Evolutionary conservation across 2,113 vertebrate species (phyloP).

Genomic region (Eolophus roseicapilla): DNA sequence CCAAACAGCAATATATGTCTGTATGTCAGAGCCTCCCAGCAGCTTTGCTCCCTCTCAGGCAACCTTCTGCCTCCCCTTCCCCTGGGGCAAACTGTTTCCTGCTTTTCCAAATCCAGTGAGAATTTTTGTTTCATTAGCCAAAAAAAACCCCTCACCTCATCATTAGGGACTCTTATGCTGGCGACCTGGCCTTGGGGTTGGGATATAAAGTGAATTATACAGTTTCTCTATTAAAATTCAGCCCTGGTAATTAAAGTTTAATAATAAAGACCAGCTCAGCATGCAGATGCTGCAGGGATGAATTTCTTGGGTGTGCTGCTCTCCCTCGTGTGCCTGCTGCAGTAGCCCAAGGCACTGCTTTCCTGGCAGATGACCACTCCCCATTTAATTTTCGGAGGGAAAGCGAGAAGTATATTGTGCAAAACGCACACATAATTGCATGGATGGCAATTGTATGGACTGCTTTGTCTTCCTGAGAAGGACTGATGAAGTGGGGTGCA

Average conservation of each 20-base stretch:
- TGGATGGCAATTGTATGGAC: neutral
- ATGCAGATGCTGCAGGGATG: neutral
- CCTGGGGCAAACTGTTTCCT: neutral
- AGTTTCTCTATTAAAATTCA: slow-evolving; percentile 24
- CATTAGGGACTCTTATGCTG: neutral
- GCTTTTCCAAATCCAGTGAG: neutral
- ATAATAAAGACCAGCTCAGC: neutral
- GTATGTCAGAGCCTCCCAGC: neutral
- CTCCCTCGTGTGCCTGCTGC: neutral
- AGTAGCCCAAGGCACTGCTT: fast-evolving
- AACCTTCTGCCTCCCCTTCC: neutral
- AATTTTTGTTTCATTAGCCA: neutral
- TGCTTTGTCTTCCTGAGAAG: neutral
- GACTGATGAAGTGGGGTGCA: neutral
- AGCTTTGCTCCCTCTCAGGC: neutral
- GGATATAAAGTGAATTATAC: neutral
- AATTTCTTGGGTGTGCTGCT: neutral
- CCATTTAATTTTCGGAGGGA: neutral
- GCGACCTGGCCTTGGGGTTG: neutral
- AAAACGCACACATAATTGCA: neutral
- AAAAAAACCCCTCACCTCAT: neutral
- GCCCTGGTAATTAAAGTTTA: neutral
- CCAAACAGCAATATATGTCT: neutral
- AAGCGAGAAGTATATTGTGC: neutral
- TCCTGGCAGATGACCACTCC: neutral